Evolutionary conservation across 2,888 invertebrate genomes (phyloP).

Genomic region (Amiota minor): DNA sequence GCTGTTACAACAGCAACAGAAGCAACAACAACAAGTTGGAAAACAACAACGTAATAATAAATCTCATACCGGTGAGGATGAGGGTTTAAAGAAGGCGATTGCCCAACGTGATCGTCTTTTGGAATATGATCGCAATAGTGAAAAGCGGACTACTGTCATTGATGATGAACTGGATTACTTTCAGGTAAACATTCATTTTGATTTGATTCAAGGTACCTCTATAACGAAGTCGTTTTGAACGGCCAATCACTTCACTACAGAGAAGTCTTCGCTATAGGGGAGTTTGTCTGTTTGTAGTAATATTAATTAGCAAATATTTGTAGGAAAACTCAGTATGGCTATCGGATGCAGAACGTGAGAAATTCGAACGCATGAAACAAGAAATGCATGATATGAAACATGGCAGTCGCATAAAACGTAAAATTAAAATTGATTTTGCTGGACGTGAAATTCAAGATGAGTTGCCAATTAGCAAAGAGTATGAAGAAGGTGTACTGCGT

Average conservation of each 20-base stretch:
- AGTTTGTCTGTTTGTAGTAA: neutral
- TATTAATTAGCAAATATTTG: neutral
- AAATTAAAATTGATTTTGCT: conserved; percentile 85
- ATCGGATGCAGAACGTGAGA: conserved; percentile 80
- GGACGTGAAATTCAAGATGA: conserved; percentile 77
- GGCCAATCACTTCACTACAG: neutral
- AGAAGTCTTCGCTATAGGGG: neutral
- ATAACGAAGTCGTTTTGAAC: neutral
- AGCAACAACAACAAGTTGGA: conserved; percentile 37
- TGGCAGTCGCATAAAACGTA: conserved; percentile 79
- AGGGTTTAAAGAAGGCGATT: conserved; percentile 83
- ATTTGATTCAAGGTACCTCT: neutral
- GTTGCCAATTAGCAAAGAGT: conserved; percentile 67
- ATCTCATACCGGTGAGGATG: conserved; percentile 47
- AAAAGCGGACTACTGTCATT: conserved; percentile 72
- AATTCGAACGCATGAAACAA: conserved; percentile 80
- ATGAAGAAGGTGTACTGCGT: conserved; percentile 71
- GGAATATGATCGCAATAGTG: conserved; percentile 88
- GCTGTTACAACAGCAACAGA: neutral
- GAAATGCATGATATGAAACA: conserved; percentile 81
- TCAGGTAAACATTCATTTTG: conserved; percentile 68
- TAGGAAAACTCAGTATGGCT: conserved; percentile 86
- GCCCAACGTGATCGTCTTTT: conserved; percentile 86
- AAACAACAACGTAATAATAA: conserved; percentile 52
- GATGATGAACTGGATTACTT: conserved; percentile 98